Conservation (phyloP, 2,113 vertebrate species). For the Scalopus aquaticus region DNA sequence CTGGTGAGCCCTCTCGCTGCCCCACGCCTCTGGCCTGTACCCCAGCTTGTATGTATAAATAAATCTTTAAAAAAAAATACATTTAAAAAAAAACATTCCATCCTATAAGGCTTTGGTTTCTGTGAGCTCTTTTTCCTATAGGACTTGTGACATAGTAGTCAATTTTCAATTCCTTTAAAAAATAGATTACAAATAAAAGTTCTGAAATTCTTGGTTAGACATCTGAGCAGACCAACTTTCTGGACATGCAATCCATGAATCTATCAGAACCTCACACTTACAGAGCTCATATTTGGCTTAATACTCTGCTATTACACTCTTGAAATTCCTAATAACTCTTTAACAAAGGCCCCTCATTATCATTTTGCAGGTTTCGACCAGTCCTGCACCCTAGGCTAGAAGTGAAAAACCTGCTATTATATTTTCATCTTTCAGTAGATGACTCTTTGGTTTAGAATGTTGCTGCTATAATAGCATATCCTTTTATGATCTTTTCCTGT, state of each 20-base stretch:
- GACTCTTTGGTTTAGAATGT: constrained; percentile 37
- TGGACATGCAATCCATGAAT: background rate
- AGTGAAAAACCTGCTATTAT: background rate
- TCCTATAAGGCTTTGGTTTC: background rate
- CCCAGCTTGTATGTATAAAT: no score
- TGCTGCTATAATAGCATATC: background rate
- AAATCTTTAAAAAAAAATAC: no score
- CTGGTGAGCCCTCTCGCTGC: no score
- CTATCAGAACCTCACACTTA: background rate
- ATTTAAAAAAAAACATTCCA: background rate
- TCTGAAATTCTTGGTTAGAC: background rate
- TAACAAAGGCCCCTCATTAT: background rate
- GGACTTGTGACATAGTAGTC: background rate
- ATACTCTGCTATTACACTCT: background rate
- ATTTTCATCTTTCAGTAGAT: background rate
- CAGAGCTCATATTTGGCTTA: background rate
- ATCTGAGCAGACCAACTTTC: background rate
- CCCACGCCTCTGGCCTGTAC: no score
- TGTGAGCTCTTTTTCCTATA: background rate
- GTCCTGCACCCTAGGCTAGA: background rate
- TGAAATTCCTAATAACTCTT: constrained; percentile 4
- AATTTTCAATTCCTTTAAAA: background rate
- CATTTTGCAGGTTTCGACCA: background rate
- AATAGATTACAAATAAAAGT: background rate
- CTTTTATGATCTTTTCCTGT: constrained; percentile 62